Evolutionary conservation across 2,797 vertebrate genomes (phyloP).

Genomic region (Mormyrops attenuatus): DNA sequence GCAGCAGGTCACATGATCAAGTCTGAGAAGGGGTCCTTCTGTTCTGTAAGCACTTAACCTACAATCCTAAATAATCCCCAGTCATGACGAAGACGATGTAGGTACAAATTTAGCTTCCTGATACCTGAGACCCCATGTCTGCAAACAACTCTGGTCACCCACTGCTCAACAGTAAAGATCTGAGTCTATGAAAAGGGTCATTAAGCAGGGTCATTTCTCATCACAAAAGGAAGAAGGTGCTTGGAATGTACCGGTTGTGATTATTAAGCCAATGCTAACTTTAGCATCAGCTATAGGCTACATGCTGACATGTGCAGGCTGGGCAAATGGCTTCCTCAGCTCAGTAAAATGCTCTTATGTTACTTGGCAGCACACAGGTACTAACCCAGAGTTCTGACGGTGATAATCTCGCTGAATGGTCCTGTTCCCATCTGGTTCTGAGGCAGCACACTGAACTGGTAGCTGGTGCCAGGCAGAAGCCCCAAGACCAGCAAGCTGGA

Average conservation of each 20-base stretch:
- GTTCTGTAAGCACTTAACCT: neutral
- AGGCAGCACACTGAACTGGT: slow-evolving; percentile 89
- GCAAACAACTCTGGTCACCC: neutral
- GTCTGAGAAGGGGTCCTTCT: neutral
- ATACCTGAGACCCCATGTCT: slow-evolving; percentile 14
- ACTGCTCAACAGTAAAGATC: neutral
- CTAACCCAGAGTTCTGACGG: slow-evolving; percentile 64
- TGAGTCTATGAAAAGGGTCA: neutral
- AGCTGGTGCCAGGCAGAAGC: slow-evolving; percentile 67
- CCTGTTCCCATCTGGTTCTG: slow-evolving; percentile 85
- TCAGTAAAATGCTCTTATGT: neutral
- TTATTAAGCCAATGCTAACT: neutral
- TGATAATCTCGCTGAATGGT: slow-evolving; percentile 82
- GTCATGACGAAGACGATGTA: neutral
- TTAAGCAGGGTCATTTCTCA: neutral
- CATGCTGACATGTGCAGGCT: neutral
- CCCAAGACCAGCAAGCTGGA: slow-evolving; percentile 65
- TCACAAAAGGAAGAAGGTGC: neutral
- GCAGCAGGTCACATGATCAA: slow-evolving; percentile 2
- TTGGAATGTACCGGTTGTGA: neutral
- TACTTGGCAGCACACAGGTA: slow-evolving; percentile 16
- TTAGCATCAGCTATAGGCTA: neutral
- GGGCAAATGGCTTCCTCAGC: neutral
- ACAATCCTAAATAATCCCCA: neutral
- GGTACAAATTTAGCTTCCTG: slow-evolving; percentile 60